Evolutionary conservation across 2,113 vertebrate genomes (phyloP), one percentile per base, ranked within the genome.

Genomic region (Epinephelus lanceolatus): DNA sequence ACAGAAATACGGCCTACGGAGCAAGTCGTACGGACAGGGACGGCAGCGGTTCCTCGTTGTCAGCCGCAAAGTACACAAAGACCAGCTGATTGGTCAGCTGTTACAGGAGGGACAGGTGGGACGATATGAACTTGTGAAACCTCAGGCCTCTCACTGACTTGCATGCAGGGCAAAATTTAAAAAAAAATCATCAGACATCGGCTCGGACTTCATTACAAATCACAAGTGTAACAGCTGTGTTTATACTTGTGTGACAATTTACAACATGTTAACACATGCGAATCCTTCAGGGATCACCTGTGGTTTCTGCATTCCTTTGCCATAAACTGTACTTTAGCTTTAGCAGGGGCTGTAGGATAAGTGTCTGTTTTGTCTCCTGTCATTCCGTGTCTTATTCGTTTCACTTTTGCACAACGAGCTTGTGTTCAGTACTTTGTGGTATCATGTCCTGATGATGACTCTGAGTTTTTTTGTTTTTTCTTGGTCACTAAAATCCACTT

Each of bases 41-140:
- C 92, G 94, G 23, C 95, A 97, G 52, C 95, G 98, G 7, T 99
- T 98, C 86, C 94, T 99, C 25, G 93, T 99, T 60, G 97, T 99
- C 45, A 98, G 98, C 62, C 96, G 98, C 72, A 98, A 97, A 93
- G 96, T 98, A 65, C 96, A 97, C 85, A 97, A 97, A 92, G 96
- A 98, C 42, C 98, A 98, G 92, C 94, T 99, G 8, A 93, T 99
- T 45, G 97, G 97, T 88, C 97, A 99, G 87, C 96, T 99, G 85
- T 94, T 98, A 91, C 97, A 98, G 84, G 98, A 99, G 83, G 98
- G 98, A 33, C 98, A 99, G 65, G 98, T 99, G 71, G 98, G 98
- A 78, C 97, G 97, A 80, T 99, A 99, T 0, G 97, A 98, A 90
- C 96, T 99, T 2, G 96, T 99, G 21, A 98, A 98, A 96, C 98